phyloP scores from a whole-genome alignment of 2,888 invertebrate species.

The Cinara cedri region DNA sequence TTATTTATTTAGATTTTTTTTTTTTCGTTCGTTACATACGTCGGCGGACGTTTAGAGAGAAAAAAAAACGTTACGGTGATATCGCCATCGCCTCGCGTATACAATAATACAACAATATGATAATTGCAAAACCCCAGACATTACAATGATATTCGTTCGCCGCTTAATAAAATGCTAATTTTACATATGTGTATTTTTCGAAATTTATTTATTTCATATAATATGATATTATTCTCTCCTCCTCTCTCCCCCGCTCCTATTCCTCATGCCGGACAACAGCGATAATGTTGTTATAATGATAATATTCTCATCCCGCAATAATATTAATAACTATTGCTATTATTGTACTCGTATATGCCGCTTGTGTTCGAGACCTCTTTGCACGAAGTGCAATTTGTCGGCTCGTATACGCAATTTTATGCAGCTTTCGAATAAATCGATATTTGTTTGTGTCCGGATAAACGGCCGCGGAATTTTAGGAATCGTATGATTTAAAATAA shows the following conservation, averaged over 20 bases:
- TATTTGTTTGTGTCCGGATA: too few relatives aligned
- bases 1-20: background rate
- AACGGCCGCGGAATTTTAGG: too few relatives aligned
- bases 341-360: background rate
- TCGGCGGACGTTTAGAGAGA: background rate
- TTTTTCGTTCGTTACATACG: background rate
- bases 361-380: too few relatives aligned
- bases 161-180: slow-evolving; percentile 20
- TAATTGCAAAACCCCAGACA: background rate
- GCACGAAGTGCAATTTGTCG: too few relatives aligned
- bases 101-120: background rate
- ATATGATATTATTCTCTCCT: background rate
- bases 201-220: slow-evolving; percentile 14
- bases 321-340: background rate
- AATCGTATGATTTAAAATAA: too few relatives aligned
- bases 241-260: too few relatives aligned
- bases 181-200: background rate
- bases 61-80: background rate
- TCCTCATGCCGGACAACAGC: too few relatives aligned
- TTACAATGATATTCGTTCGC: background rate
- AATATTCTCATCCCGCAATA: too few relatives aligned
- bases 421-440: too few relatives aligned
- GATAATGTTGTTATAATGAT: too few relatives aligned
- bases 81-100: background rate
- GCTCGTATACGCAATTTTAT: too few relatives aligned